Percentiles rank a stretch among this genome's conserved stretches.
Evolutionary conservation across 2,797 vertebrate genomes (phyloP).

Genomic region (Eurystomus glaucurus): DNA sequence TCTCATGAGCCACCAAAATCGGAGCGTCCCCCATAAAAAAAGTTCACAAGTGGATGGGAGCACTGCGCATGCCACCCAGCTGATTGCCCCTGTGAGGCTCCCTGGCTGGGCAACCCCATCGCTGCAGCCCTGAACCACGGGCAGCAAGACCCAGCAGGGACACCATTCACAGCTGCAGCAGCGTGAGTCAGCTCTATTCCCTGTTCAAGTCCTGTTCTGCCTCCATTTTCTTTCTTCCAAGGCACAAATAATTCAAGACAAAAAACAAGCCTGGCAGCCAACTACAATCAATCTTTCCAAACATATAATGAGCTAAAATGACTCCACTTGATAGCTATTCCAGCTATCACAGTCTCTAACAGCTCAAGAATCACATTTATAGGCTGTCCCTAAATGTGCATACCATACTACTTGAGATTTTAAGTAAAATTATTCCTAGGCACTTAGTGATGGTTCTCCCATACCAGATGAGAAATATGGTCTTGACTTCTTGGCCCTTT

Average conservation of each 20-base stretch:
- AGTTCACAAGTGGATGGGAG: rapidly evolving
- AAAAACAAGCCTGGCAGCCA: not conserved
- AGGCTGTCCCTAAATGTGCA: not conserved
- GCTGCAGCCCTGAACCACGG: not conserved
- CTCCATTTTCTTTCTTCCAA: slow-evolving; percentile 52
- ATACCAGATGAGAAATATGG: not conserved
- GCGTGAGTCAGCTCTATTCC: slow-evolving; percentile 38
- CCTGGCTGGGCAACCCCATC: rapidly evolving
- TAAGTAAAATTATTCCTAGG: not conserved
- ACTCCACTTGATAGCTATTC: not conserved
- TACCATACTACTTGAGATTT: not conserved
- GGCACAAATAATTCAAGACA: not conserved
- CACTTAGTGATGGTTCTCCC: not conserved
- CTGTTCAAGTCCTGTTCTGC: not conserved
- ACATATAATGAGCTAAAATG: not conserved
- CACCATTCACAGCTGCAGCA: not conserved
- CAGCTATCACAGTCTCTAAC: not conserved
- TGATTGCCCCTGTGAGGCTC: rapidly evolving
- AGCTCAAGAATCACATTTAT: slow-evolving; percentile 5
- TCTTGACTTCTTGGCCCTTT: not conserved
- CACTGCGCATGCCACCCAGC: rapidly evolving
- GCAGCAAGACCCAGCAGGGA: not conserved
- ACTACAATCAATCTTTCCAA: not conserved
- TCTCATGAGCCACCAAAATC: not conserved
- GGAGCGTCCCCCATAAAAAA: not conserved